Percentiles rank a stretch among this genome's conserved stretches.
phyloP scores from a whole-genome alignment of 92 coral and sea anemone genomes.

The Hydrozoanthus gracilis region DNA sequence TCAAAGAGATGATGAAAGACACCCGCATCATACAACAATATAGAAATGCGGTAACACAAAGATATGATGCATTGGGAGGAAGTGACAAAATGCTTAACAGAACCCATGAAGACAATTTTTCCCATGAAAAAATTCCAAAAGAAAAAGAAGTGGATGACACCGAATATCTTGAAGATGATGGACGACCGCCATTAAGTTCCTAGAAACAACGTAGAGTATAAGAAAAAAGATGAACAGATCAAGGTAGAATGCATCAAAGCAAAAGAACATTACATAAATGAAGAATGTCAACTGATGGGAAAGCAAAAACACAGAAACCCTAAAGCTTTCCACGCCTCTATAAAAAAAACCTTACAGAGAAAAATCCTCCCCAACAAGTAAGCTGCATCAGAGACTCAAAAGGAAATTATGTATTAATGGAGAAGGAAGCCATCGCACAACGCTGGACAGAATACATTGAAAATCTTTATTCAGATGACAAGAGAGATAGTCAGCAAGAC shows the following conservation, averaged over 20 bases:
- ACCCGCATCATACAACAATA: background rate
- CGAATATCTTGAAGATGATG: background rate
- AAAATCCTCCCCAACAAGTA: background rate
- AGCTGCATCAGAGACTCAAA: background rate
- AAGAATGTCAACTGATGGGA: background rate
- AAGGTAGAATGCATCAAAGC: background rate
- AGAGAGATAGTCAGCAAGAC: background rate
- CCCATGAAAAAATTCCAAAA: background rate
- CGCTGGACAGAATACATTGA: background rate
- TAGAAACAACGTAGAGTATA: background rate
- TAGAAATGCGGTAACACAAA: background rate
- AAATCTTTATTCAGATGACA: background rate
- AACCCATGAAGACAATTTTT: background rate
- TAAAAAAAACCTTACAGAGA: background rate
- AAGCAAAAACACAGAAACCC: background rate
- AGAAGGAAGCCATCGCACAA: background rate
- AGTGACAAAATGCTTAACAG: background rate
- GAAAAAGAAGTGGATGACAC: background rate
- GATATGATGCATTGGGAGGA: background rate
- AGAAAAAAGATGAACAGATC: background rate
- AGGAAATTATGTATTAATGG: background rate
- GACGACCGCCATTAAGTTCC: background rate
- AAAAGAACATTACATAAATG: background rate
- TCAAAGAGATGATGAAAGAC: background rate
- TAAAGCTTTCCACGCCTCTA: background rate